phyloP scores from a whole-genome alignment of 2,113 vertebrate genomes.

The Upupa epops region DNA sequence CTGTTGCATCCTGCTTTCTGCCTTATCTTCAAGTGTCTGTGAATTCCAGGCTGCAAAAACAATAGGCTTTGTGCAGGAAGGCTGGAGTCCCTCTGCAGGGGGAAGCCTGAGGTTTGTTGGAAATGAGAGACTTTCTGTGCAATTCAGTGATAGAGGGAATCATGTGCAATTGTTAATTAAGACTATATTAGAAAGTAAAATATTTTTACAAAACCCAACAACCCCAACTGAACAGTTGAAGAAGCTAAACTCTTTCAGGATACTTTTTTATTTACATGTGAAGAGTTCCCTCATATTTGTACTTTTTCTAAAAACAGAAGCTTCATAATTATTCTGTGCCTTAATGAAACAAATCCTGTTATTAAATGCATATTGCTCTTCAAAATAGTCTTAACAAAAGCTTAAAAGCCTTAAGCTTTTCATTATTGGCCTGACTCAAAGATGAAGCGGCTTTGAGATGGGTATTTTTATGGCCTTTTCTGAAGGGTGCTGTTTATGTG shows the following conservation, averaged over 20 bases:
- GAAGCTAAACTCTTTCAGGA: not conserved
- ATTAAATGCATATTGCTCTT: not conserved
- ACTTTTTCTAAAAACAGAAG: not conserved
- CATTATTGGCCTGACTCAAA: not conserved
- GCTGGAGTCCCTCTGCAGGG: not conserved
- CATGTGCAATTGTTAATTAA: conserved; percentile 1
- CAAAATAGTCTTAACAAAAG: not conserved
- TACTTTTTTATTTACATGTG: not conserved
- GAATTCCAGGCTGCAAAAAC: not conserved
- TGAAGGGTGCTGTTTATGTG: not conserved
- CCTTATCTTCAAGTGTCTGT: not conserved
- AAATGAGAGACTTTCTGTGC: not conserved
- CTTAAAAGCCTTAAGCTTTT: not conserved
- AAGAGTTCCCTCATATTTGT: not conserved
- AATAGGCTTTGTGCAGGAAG: not conserved
- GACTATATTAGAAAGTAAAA: conserved; percentile 2
- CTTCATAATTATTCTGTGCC: not conserved
- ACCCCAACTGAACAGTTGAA: not conserved
- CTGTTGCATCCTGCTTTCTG: not conserved
- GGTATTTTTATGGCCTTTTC: not conserved
- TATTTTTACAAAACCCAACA: not conserved
- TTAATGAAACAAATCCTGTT: not conserved
- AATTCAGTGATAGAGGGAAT: not conserved
- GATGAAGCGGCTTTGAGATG: not conserved
- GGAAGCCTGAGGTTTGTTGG: not conserved